Base-by-base conservation (phyloP, 1,140 invertebrate genomes). In the Sarcophaga peregrina region DNA sequence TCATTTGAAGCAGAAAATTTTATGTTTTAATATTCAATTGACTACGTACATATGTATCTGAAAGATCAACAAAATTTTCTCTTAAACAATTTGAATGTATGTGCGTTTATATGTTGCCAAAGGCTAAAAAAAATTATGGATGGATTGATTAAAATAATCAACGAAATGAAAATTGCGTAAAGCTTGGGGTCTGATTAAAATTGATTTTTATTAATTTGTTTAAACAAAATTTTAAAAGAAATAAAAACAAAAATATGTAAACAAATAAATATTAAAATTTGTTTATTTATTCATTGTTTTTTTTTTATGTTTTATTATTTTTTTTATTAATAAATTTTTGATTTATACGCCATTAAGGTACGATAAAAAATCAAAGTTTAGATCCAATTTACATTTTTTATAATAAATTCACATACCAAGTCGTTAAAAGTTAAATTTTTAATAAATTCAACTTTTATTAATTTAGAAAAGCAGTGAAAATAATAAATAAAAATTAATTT, bases 151-250 rank as follows among this genome's bases (percentile, higher is more conserved):
- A 37, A 37, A 37, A 37, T 37, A 37, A 58, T 58, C 54, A 58
- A 58, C 54, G 20, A 68, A 68, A 68, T 4, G 20, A 68, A 68
- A 68, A 8, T 68, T 68, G 62, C 17, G n/a, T 68, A 17, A 25
- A 20, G 62, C 62, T 25, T 68, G 17, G 7, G 17, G 62, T 68
- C 20, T 10, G 20, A 68, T 9, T n/a, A 68, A 68, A 68, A 68
- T 68, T 68, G 17, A 68, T 68, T 68, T n/a, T 68, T 68, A 20
- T 68, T 68, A 68, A 58, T 58, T 58, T 68, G 17, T 68, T 68
- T 15, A n/a, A 15, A 15, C n/a, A 68, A 68, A 68, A 37, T 37
- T 37, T 37, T n/a, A 68, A n/a, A 0, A 62, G 1, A 13, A 7
- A 15, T 68, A 17, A 2, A 68, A 25, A 68, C 7, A 68, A 20